Evolutionary conservation across 2,888 invertebrate species (phyloP).

Genomic region (Ichneumon xanthorius): DNA sequence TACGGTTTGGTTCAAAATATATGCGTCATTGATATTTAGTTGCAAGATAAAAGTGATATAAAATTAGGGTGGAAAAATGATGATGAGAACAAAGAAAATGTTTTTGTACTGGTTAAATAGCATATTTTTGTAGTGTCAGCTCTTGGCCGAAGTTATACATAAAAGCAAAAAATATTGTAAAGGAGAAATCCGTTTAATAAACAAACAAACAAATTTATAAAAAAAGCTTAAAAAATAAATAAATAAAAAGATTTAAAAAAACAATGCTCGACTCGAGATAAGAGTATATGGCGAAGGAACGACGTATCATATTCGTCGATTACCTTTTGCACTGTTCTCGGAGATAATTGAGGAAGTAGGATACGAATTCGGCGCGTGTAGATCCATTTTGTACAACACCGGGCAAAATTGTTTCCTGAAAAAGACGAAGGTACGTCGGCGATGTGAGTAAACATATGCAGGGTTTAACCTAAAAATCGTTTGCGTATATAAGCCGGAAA

Average conservation of each 20-base stretch:
- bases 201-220: not conserved
- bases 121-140: no score
- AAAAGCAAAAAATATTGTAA: no score
- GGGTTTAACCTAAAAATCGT: slow-evolving; percentile 38
- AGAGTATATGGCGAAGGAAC: no score
- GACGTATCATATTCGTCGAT: slow-evolving; percentile 16
- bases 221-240: not conserved
- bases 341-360: slow-evolving; percentile 75
- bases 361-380: slow-evolving; percentile 73
- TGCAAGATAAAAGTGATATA: no score
- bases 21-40: no score
- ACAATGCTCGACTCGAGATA: not conserved
- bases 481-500: not conserved
- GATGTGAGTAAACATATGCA: slow-evolving; percentile 16
- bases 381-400: slow-evolving; percentile 65
- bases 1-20: no score
- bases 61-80: no score
- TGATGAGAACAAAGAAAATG: no score
- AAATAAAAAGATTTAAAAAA: not conserved
- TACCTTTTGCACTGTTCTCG: slow-evolving; percentile 76
- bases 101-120: no score
- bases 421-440: slow-evolving; percentile 15
- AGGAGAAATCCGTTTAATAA: not conserved
- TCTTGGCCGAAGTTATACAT: no score
- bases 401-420: slow-evolving; percentile 60